phyloP scores from a whole-genome alignment of 2,888 invertebrate species.

The Cosmorhoe ocellata region DNA sequence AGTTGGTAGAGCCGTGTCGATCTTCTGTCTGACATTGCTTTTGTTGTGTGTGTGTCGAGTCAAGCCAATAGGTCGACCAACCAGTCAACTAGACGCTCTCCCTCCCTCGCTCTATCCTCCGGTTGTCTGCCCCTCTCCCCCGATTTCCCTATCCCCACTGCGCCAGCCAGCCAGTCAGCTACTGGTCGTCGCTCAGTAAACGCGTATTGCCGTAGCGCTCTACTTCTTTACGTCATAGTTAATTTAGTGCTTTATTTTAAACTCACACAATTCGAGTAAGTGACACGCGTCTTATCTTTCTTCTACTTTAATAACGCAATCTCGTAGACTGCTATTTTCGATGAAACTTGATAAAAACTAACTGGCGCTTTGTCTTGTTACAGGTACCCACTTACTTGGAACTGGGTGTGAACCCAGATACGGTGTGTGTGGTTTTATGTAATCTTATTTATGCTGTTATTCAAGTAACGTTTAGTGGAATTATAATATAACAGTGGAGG shows the following conservation, averaged over 20 bases:
- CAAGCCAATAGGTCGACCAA: conserved; percentile 79
- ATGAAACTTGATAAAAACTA: conserved; percentile 53
- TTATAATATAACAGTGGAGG: conserved; percentile 43
- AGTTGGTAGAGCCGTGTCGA: conserved; percentile 47
- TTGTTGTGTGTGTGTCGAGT: conserved; percentile 64
- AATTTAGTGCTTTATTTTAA: conserved; percentile 67
- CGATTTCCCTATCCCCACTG: conserved; percentile 55
- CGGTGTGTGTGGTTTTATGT: conserved; percentile 75
- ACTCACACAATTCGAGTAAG: conserved; percentile 58
- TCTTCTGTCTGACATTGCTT: conserved; percentile 65
- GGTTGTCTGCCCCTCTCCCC: conserved; percentile 62
- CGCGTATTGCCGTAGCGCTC: conserved; percentile 44
- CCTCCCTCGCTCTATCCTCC: conserved; percentile 68
- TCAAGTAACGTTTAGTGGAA: conserved; percentile 58
- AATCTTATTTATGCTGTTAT: conserved; percentile 69
- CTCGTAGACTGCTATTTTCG: conserved; percentile 36
- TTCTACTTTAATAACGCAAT: conserved; percentile 34
- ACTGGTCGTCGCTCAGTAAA: conserved; percentile 49
- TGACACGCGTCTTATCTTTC: conserved; percentile 52
- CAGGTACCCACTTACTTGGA: conserved; percentile 79
- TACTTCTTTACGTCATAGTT: conserved; percentile 74
- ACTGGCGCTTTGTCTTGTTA: conserved; percentile 79
- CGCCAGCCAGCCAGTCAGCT: conserved; percentile 75
- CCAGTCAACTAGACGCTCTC: conserved; percentile 78
- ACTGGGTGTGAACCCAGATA: conserved; percentile 80